Base-by-base conservation (phyloP, 2,888 invertebrate genomes). In the Scrobipalpa atriplicella region DNA sequence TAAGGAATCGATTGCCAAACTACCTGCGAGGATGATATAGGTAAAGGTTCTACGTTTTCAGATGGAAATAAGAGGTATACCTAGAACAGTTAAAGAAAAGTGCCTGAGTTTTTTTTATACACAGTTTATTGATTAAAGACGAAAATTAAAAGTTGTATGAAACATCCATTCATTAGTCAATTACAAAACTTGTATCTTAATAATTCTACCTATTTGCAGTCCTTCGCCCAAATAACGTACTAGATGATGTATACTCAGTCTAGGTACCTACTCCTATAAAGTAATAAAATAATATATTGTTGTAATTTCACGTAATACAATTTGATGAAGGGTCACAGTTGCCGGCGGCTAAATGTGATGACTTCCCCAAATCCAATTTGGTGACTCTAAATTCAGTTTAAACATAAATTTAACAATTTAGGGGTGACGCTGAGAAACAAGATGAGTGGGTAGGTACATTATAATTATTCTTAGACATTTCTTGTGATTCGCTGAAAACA, bases 321-420 rank as follows among this genome's bases (percentile, higher is more conserved):
- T 21, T 29, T 56, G 13, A 13, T 63, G 65, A 69, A 66, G 60
- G 60, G 60, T 38, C 38, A 60, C 36, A 36, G 38, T 75, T 65
- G 77, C 84, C 75, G 41, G 47, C 52, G 74, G 82, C 81, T 60
- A 71, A 63, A 76, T 76, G 71, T 75, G 80, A 79, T 76, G 75
- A 75, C 72, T 41, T 41, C 74, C 75, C 70, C 66, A 70, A 80
- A 82, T 78, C 70, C 69, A 70, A 77, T 81, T 81, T 70, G 9
- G 65, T 70, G 70, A 71, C 70, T 68, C 71, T 77, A 71, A 80
- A 80, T 78, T 77, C 62, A 73, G 54, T 60, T 60, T 38, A 60
- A 39, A 36, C 38, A 39, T 7, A 60, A 60, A 60, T 60, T 60
- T 36, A 36, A 60, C 60, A 60, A 72, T 78, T 70, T 62, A 11